Base-by-base conservation (phyloP, 1,140 invertebrate genomes). In the Drosophila malerkotliana region DNA sequence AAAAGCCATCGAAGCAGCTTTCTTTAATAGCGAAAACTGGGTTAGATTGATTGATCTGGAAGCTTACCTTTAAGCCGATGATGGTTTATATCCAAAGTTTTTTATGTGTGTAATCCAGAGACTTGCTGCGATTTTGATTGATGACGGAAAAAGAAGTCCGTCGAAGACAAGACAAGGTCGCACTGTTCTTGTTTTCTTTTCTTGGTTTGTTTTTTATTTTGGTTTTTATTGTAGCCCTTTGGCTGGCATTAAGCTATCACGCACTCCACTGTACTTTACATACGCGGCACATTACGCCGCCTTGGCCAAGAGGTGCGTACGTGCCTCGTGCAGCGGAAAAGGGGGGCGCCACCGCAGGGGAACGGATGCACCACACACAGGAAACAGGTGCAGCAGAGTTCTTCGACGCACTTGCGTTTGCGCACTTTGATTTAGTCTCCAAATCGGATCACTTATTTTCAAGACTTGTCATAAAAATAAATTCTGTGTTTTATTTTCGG, bases 361-460 rank as follows among this genome's bases (percentile, higher is more conserved):
- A 52, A 41, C 72, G 63, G 78, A 81, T 82, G 68, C 71, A 47
- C 41, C n/a, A 9, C 15, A 2, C 61, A 67, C 81, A 77, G 80
- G 81, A 85, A 80, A 64, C 80, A 85, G 80, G 81, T 84, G 79
- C 79, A 74, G 72, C 72, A 37, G 47, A 63, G 74, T 55, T 49
- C 15, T 54, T 55, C 18, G 34, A 44, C 28, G 49, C 61, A 54
- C 60, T 72, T 72, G 56, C 45, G 10, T 30, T 37, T 44, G 49
- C 41, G 26, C 15, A 28, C 34, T 57, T 24, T 47, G 24, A 39
- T 53, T 44, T 44, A 44, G 41, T 44, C 15, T 76, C 34, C 30
- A 56, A 57, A 61, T 62, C 41, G 12, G 51, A 51, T 72, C 69
- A 64, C 61, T 75, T 18, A 6, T 55, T 18, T 47, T 51, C 34